Conservation (phyloP, 2,113 vertebrate species). For the Motacilla alba region DNA sequence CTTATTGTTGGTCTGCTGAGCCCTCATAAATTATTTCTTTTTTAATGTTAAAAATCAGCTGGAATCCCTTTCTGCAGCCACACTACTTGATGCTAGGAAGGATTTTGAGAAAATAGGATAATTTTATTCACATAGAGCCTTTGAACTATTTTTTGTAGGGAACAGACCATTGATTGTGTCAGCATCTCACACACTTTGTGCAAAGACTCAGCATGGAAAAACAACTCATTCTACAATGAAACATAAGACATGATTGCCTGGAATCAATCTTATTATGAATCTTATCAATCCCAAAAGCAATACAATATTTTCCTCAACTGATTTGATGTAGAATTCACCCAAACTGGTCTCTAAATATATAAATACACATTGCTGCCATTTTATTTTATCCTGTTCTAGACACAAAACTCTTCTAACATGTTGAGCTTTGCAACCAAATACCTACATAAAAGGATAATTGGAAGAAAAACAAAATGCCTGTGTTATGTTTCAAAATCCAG, state of each 20-base stretch:
- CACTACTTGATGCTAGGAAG: neutral
- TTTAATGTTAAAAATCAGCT: conserved; percentile 12
- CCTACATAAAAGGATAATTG: conserved; percentile 34
- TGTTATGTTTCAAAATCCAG: neutral
- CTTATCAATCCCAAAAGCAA: neutral
- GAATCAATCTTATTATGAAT: neutral
- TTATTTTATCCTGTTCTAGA: conserved; percentile 15
- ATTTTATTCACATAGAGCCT: conserved; percentile 58
- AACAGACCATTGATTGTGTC: conserved; percentile 49
- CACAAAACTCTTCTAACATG: neutral
- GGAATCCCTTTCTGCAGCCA: conserved; percentile 14
- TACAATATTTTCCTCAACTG: neutral
- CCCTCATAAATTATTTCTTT: neutral
- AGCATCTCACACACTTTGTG: conserved; percentile 12
- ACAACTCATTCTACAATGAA: neutral
- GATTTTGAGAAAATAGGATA: conserved; percentile 49
- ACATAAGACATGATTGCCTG: conserved; percentile 13
- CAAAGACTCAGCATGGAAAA: conserved; percentile 32
- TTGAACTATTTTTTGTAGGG: conserved; percentile 26
- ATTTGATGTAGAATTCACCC: neutral
- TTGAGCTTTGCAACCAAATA: neutral
- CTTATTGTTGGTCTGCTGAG: conserved; percentile 30
- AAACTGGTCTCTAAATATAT: neutral
- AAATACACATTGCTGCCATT: neutral
- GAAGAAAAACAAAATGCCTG: neutral